Evolutionary conservation across 2,113 vertebrate species (phyloP).

Genomic region (Tragelaphus strepsiceros): DNA sequence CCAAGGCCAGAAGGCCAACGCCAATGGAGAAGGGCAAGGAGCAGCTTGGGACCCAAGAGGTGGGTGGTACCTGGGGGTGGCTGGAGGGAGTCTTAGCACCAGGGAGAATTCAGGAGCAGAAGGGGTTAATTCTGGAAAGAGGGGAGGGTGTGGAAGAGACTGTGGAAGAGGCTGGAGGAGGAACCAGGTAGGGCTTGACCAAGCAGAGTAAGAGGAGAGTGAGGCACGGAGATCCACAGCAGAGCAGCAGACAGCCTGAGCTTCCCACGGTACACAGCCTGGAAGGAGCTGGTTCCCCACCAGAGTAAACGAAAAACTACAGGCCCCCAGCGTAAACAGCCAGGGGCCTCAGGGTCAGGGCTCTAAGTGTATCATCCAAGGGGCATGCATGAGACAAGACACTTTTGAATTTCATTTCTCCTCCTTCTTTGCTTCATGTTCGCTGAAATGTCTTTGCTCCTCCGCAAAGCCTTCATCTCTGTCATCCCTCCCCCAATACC

Average conservation of each 20-base stretch:
- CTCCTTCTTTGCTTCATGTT: neutral
- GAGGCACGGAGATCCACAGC: neutral
- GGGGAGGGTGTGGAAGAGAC: neutral
- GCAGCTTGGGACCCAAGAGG: neutral
- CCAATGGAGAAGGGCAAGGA: neutral
- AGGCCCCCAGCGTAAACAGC: fast-evolving
- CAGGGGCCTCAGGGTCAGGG: neutral
- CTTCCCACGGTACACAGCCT: too few species aligned
- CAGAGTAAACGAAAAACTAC: neutral
- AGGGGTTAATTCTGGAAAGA: neutral
- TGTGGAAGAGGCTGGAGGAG: neutral
- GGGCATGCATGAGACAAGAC: neutral
- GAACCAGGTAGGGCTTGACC: neutral
- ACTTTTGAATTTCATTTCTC: neutral
- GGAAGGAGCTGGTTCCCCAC: neutral
- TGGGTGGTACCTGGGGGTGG: neutral
- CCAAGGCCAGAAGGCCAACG: neutral
- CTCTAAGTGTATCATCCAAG: neutral
- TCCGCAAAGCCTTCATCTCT: neutral
- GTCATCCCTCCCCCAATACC: neutral
- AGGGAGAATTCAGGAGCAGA: neutral
- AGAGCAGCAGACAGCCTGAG: neutral
- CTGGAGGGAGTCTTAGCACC: neutral
- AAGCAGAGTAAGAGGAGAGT: neutral
- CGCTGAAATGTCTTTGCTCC: neutral